Percentiles rank a stretch among this genome's conserved stretches.
Evolutionary conservation across 2,113 vertebrate species (phyloP).

Genomic region (Phycodurus eques): DNA sequence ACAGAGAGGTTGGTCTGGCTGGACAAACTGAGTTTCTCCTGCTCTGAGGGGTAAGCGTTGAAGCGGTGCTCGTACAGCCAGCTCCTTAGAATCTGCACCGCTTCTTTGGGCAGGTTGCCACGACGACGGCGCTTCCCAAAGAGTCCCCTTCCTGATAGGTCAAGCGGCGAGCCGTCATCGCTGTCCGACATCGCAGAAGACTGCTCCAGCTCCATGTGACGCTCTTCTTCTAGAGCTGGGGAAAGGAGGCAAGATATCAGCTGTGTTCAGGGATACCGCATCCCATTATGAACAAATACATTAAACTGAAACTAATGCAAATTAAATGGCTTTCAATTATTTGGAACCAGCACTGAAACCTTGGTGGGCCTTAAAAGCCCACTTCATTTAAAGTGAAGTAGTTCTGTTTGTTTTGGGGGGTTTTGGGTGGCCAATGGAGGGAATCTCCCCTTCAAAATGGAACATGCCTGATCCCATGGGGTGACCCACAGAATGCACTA

Average conservation of each 20-base stretch:
- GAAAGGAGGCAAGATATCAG: not conserved
- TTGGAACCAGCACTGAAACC: slow-evolving; percentile 7
- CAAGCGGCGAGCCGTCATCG: slow-evolving; percentile 83
- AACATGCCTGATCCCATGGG: slow-evolving; percentile 65
- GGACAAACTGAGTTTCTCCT: slow-evolving; percentile 90
- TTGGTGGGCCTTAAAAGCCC: not conserved
- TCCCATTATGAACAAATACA: not conserved
- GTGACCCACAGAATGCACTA: slow-evolving; percentile 68
- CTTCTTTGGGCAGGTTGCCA: slow-evolving; percentile 94
- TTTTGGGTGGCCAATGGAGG: slow-evolving; percentile 36
- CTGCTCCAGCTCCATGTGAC: slow-evolving; percentile 60
- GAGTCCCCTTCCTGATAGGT: slow-evolving; percentile 72
- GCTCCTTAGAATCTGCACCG: slow-evolving; percentile 88
- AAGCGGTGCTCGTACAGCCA: slow-evolving; percentile 96
- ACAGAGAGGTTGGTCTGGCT: slow-evolving; percentile 88
- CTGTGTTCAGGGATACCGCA: not conserved
- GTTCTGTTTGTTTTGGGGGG: not conserved
- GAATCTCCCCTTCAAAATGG: slow-evolving; percentile 62
- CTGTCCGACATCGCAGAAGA: slow-evolving; percentile 87
- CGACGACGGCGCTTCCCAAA: slow-evolving; percentile 86
- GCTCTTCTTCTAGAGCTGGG: slow-evolving; percentile 67
- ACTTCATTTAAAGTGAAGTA: not conserved
- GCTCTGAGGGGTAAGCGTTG: slow-evolving; percentile 94
- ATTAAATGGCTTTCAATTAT: not conserved
- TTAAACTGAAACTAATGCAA: not conserved